Evolutionary conservation across 1,140 invertebrate genomes (phyloP), one percentile per base, ranked within the genome.

Genomic region (Octopus bimaculoides): DNA sequence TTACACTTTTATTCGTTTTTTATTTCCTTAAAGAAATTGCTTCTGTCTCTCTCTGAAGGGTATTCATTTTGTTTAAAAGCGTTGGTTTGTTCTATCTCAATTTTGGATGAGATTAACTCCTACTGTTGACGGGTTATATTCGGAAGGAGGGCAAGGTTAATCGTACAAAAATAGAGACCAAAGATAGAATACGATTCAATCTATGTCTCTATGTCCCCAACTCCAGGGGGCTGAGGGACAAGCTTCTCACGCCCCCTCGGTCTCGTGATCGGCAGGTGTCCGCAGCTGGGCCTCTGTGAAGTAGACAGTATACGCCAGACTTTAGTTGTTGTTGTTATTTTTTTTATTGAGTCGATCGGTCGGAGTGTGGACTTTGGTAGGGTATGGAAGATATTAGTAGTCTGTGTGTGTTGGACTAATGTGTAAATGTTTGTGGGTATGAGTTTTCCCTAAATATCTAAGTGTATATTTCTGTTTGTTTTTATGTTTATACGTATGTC

Each of bases 231-330:
- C 41, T 75, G 74, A 75, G 52, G 74, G 74, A 52, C 52, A 52
- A 53, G 41, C 74, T 41, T 20, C 74, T 75, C 74, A 75, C 74
- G 74, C 74, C 74, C 26, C 26, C 74, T 75, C 74, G 74, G 41
- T 75, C 41, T 75, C 74, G 74, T 53, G 74, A 53, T 52, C 74
- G 74, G 41, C 74, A 75, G 74, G 74, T 75, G 74, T 52, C 74
- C 26, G 74, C 74, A 75, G 74, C 74, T 75, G 74, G 74, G 66
- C 66, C 52, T 75, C 52, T 14, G 26, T 75, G 26, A 75, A 75
- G 74, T 75, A 75, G 74, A 75, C 74, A 75, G 74, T 75, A 75
- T 41, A 26, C n/a, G n/a, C 61, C 74, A 75, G 8, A 41, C 20
- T 75, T 75, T 52, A 66, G 26, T 75, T 71, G 17, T 71, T 71